Percentiles rank a stretch among this genome's conserved stretches.
Evolutionary conservation across 2,113 vertebrate species (phyloP).

Genomic region (Pleuronectes platessa): DNA sequence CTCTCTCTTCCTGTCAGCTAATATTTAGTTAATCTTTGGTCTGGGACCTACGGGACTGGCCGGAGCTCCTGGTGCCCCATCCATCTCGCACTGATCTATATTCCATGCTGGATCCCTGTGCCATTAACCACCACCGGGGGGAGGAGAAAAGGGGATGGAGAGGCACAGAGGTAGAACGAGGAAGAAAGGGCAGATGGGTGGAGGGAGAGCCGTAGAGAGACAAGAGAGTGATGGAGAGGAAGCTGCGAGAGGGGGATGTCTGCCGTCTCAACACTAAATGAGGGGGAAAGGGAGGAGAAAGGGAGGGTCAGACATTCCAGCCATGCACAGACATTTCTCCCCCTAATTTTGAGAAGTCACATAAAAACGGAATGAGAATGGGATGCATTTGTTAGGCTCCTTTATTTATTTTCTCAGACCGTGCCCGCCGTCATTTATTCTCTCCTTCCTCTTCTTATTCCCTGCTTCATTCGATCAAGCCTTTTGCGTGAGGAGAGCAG

Average conservation of each 20-base stretch:
- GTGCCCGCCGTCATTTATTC: background rate
- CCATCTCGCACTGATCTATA: constrained; percentile 86
- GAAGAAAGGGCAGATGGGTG: constrained; percentile 69
- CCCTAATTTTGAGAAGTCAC: constrained; percentile 15
- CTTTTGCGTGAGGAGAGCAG: constrained; percentile 19
- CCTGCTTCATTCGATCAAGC: constrained; percentile 5
- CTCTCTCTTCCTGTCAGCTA: constrained; percentile 83
- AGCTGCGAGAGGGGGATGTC: constrained; percentile 24
- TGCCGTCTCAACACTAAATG: constrained; percentile 44
- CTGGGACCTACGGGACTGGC: constrained; percentile 84
- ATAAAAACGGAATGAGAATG: background rate
- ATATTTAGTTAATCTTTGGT: constrained; percentile 89
- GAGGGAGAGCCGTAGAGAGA: constrained; percentile 57
- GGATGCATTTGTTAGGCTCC: constrained; percentile 6
- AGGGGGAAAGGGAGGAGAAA: constrained; percentile 37
- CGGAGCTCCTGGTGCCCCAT: constrained; percentile 81
- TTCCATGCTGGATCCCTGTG: constrained; percentile 81
- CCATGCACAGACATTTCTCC: constrained; percentile 18
- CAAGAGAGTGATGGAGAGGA: constrained; percentile 68
- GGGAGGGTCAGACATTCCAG: constrained; percentile 29
- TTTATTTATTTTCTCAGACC: constrained; percentile 10
- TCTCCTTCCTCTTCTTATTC: background rate
- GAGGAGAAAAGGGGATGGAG: constrained; percentile 55
- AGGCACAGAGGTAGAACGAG: constrained; percentile 60
- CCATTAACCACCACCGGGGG: constrained; percentile 82